Conservation (phyloP, 2,113 vertebrate genomes). For the human region DNA sequence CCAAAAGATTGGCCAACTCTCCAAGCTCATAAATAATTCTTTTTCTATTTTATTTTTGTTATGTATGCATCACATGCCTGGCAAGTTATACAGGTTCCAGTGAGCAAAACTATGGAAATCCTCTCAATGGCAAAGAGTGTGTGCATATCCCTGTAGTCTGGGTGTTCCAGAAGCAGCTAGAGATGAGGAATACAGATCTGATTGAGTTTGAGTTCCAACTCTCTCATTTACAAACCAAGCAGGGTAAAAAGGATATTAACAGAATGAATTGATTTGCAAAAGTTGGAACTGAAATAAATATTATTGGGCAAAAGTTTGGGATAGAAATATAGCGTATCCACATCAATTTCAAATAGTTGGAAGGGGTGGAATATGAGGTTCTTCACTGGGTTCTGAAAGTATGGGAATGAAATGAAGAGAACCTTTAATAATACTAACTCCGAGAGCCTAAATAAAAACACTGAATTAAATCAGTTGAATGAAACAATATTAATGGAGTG, state of each 20-base stretch:
- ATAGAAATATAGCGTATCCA: background rate
- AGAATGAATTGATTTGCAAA: conserved; percentile 26
- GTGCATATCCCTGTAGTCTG: background rate
- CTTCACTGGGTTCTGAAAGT: conserved; percentile 17
- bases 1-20: background rate
- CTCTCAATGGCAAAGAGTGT: background rate
- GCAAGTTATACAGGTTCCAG: background rate
- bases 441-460: background rate
- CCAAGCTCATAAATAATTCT: background rate
- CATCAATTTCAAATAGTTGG: conserved; percentile 10
- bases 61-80: background rate
- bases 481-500: background rate
- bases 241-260: conserved; percentile 11
- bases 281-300: conserved; percentile 8
- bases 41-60: background rate
- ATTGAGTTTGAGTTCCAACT: background rate
- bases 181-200: background rate
- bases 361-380: background rate
- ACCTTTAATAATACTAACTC: background rate
- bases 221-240: conserved; percentile 18
- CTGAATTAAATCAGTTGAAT: background rate
- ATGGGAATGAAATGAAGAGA: background rate
- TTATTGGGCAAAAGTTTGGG: conserved; percentile 19
- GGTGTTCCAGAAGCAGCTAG: background rate
- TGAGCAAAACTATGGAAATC: background rate